Base-by-base conservation (phyloP, 2,888 invertebrate species). In the Drosophila tanythrix region DNA sequence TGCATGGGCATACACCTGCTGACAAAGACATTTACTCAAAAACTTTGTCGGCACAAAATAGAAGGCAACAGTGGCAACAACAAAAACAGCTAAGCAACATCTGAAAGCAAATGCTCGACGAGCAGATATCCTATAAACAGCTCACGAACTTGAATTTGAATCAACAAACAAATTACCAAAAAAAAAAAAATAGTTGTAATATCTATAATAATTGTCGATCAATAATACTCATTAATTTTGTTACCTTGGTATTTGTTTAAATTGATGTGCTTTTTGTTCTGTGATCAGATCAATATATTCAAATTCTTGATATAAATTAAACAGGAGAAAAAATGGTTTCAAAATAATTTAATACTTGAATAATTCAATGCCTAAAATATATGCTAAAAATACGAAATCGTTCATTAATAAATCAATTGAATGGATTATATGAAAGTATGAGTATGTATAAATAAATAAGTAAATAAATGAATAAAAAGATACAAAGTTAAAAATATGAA, bases 21-120 rank as follows among this genome's bases (percentile, higher is more conserved):
- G 87, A 87, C 87, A 87, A 87, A 87, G 87, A 87, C 87, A 87
- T 87, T 87, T 90, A 90, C 87, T 90, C 87, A 87, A 90, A 87
- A 87, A 90, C 76, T 90, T 84, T 90, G 77, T 72, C 79, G 70
- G 83, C 81, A 64, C 67, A 84, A 87, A 87, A 83, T 75, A 85
- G 81, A 75, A 83, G 78, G 75, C 68, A 76, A 71, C 73, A 79
- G 58, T 50, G 66, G 56, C 63, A 70, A 38, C 72, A 69, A 67
- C 62, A 74, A 68, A 57, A 68, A 40, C 33, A 61, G 46, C 38
- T 56, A 10, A 62, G 25, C 10, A 11, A 8, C 1, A 10, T 15
- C 5, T 3, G 1, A 18, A 40, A 18, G 11, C 25, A 8, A 56
- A 0, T 18, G 11, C 6, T 25, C 25, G 51, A 59, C 58, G 48